phyloP scores from a whole-genome alignment of 2,113 vertebrate genomes.

The Neolamprologus tretocephalus region DNA sequence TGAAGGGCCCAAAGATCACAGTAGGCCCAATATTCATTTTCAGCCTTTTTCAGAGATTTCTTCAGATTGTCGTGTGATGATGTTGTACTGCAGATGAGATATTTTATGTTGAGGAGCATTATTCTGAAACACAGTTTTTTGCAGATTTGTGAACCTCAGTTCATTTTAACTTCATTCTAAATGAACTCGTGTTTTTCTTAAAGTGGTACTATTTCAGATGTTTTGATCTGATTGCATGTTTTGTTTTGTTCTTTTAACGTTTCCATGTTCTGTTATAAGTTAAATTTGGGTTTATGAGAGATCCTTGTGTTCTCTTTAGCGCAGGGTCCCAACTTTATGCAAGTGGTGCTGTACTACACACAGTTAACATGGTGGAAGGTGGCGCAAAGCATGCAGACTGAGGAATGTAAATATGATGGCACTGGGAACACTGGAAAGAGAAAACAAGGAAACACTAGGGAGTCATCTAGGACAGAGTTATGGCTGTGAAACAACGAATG shows the following conservation, averaged over 20 bases:
- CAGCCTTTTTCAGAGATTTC: background rate
- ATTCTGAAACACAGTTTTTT: background rate
- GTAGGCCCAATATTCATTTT: background rate
- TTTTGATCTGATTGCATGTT: background rate
- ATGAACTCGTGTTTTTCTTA: background rate
- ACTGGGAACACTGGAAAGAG: background rate
- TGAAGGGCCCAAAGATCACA: background rate
- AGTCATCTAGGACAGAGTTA: background rate
- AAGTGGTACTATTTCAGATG: background rate
- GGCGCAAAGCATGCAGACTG: fast-evolving
- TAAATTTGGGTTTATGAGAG: background rate
- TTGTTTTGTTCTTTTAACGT: background rate
- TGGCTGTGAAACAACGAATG: fast-evolving
- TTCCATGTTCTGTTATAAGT: fast-evolving
- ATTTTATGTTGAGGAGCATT: background rate
- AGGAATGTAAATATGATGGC: background rate
- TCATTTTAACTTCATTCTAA: background rate
- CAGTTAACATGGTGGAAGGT: fast-evolving
- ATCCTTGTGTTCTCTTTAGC: background rate
- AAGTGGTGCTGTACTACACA: background rate
- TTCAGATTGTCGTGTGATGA: background rate
- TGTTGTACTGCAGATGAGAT: background rate
- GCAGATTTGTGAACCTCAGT: background rate
- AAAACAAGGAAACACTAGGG: background rate
- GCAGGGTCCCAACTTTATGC: background rate